These are phyloP conservation scores for Macrobrachium rosenbergii DNA, from an alignment of 1,140 invertebrate genomes.

Conservation along the genomic window DNA sequence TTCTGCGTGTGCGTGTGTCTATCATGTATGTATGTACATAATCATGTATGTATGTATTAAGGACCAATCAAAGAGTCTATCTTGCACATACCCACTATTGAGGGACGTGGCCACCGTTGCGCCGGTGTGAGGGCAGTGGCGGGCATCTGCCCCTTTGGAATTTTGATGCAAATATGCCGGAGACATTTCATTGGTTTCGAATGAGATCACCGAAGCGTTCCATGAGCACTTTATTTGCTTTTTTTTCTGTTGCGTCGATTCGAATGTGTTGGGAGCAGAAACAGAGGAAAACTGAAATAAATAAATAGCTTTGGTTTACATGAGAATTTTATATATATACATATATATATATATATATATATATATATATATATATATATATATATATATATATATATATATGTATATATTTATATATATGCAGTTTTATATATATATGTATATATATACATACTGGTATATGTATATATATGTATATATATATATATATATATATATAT, in stretches of 20 bases:
- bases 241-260: neutral
- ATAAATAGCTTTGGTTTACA: neutral
- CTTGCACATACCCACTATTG: too few relatives aligned
- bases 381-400: slow-evolving; percentile 22
- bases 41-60: too few relatives aligned
- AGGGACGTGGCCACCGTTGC: too few relatives aligned
- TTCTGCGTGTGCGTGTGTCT: too few relatives aligned
- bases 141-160: too few relatives aligned
- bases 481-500: slow-evolving; percentile 22
- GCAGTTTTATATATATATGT: neutral
- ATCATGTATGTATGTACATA: too few relatives aligned
- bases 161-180: too few relatives aligned
- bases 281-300: neutral
- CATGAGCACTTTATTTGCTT: slow-evolving; percentile 17
- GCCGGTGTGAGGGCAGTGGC: too few relatives aligned
- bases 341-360: slow-evolving; percentile 7
- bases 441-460: too few relatives aligned
- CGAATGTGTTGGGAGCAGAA: neutral
- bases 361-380: slow-evolving; percentile 14
- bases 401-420: slow-evolving; percentile 8
- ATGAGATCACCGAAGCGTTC: slow-evolving; percentile 15
- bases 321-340: neutral
- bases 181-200: slow-evolving; percentile 12
- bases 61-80: too few relatives aligned
- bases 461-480: slow-evolving; percentile 17